Evolutionary conservation across 2,888 invertebrate genomes (phyloP).

Genomic region (Aporophyla lueneburgensis): DNA sequence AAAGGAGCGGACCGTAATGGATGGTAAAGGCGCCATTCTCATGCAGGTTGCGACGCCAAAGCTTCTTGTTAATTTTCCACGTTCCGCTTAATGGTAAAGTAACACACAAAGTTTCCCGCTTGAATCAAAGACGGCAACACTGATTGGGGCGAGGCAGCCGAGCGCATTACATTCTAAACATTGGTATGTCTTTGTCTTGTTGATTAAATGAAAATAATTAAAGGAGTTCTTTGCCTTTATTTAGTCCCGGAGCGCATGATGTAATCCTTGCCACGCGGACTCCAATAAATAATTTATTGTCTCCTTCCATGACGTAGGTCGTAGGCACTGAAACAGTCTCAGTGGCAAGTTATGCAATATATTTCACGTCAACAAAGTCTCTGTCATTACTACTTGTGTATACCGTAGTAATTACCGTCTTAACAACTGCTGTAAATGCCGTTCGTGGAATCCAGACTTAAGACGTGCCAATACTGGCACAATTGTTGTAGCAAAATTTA

Average conservation of each 20-base stretch:
- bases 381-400: constrained; percentile 20
- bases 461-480: constrained; percentile 34
- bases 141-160: constrained; percentile 75
- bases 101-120: constrained; percentile 83
- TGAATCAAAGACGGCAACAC: constrained; percentile 79
- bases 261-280: constrained; percentile 21
- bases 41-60: constrained; percentile 82
- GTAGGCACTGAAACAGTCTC: not conserved
- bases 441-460: constrained; percentile 31
- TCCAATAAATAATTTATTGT: constrained; percentile 32
- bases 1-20: constrained; percentile 73
- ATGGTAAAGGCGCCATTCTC: constrained; percentile 79
- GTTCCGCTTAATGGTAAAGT: constrained; percentile 86
- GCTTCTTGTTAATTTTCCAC: constrained; percentile 86
- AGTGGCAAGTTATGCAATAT: constrained; percentile 19
- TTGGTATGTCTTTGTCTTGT: constrained; percentile 68
- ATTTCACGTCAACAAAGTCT: constrained; percentile 40
- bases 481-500: constrained; percentile 44
- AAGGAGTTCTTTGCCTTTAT: constrained; percentile 64
- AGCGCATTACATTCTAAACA: constrained; percentile 73
- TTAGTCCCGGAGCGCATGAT: constrained; percentile 34
- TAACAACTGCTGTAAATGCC: constrained; percentile 40
- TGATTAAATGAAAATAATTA: constrained; percentile 72
- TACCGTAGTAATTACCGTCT: constrained; percentile 38
- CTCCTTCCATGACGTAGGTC: not conserved